Conservation (phyloP, 2,888 invertebrate species). For the Clanis bilineata region DNA sequence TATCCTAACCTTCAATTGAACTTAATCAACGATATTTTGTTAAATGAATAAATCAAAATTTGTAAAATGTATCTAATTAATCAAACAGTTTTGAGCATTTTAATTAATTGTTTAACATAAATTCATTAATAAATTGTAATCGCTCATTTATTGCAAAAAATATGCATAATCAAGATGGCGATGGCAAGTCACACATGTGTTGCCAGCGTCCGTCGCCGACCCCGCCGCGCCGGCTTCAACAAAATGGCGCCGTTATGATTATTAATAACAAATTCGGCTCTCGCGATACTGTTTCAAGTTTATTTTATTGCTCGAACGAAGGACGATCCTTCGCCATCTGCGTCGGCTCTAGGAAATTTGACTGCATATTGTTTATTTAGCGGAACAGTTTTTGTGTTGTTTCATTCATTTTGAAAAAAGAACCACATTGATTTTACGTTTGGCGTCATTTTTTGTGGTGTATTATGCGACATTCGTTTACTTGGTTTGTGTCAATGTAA, state of each 20-base stretch:
- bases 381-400: slow-evolving; percentile 59
- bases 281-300: slow-evolving; percentile 67
- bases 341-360: slow-evolving; percentile 62
- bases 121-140: background rate
- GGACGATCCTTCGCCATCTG: slow-evolving; percentile 67
- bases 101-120: background rate
- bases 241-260: slow-evolving; percentile 78
- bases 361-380: slow-evolving; percentile 68
- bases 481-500: background rate
- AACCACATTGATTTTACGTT: slow-evolving; percentile 16
- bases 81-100: background rate
- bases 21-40: background rate
- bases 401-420: slow-evolving; percentile 9
- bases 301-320: slow-evolving; percentile 62
- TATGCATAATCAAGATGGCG: slow-evolving; percentile 28
- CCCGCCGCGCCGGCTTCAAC: slow-evolving; percentile 47
- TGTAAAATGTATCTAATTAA: background rate
- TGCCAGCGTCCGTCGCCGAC: slow-evolving; percentile 37
- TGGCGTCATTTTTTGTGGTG: slow-evolving; percentile 15
- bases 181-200: slow-evolving; percentile 44
- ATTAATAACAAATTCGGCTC: slow-evolving; percentile 74
- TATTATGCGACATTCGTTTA: background rate
- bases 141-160: slow-evolving; percentile 20
- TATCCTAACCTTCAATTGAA: background rate
- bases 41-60: background rate